Percentiles rank a stretch among this genome's conserved stretches.
Conservation (phyloP, 1,140 invertebrate species). For the Aethina tumida region DNA sequence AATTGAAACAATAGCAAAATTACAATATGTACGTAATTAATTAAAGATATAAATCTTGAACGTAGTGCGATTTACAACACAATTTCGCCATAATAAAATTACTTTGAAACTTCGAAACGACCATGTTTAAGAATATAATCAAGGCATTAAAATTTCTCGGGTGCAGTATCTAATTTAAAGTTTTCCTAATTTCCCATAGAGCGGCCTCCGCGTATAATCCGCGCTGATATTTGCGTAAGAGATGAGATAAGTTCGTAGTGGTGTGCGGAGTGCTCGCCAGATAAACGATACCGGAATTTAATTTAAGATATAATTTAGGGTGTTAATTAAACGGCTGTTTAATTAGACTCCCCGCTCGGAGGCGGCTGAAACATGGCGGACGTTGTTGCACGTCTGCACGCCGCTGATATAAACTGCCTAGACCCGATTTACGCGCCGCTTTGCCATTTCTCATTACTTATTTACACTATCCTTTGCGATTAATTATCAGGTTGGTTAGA, state of each 20-base stretch:
- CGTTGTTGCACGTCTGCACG: constrained; percentile 25
- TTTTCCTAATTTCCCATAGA: not conserved
- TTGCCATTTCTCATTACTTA: too few relatives aligned
- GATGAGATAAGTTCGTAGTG: constrained; percentile 10
- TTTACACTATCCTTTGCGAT: too few relatives aligned
- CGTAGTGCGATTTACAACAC: too few relatives aligned
- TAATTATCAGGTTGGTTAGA: too few relatives aligned
- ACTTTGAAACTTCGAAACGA: constrained; percentile 13
- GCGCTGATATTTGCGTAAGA: constrained; percentile 13
- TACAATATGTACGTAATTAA: too few relatives aligned
- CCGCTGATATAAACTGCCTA: constrained; percentile 33
- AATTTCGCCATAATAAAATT: too few relatives aligned
- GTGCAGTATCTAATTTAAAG: constrained; percentile 1
- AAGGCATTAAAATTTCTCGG: constrained; percentile 1
- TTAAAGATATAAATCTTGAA: too few relatives aligned
- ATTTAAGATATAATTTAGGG: constrained; percentile 36
- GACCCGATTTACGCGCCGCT: too few relatives aligned
- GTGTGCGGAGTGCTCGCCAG: constrained; percentile 11
- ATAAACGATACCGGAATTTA: constrained; percentile 33
- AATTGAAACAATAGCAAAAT: too few relatives aligned
- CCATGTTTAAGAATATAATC: constrained; percentile 3
- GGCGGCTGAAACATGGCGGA: constrained; percentile 28
- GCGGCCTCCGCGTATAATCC: constrained; percentile 1
- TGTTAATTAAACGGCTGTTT: constrained; percentile 39
- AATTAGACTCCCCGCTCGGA: constrained; percentile 36